Base-by-base conservation (phyloP, 2,797 vertebrate genomes). In the Pelodytes ibericus region DNA sequence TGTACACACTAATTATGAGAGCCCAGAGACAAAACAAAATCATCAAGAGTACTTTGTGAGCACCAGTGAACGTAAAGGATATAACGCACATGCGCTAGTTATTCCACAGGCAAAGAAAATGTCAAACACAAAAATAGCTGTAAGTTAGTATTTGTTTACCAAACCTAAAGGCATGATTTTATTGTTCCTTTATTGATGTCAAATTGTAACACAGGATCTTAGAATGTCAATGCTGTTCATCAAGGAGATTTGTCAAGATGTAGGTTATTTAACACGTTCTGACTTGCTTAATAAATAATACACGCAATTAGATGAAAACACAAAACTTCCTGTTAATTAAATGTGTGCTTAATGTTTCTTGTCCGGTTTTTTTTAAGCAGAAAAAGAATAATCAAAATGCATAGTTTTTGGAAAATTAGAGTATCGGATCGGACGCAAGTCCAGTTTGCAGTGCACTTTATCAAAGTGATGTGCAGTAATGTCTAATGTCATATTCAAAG, bases 101-200 rank as follows among this genome's bases (percentile, higher is more conserved):
- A 30, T 63, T 63, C 65, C 47, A 71, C 30, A 10, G 74, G 74
- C 64, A 69, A 70, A 53, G 57, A 53, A 75, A 75, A 67, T 75
- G 65, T 36, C 73, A 75, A 24, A 60, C 73, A 53, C 22, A 68
- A 69, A 75, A 61, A 69, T 75, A 75, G 57, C 65, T 51, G 49
- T 26, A 75, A 39, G 18, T 39, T 53, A 26, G 58, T 41, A 69
- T 39, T 25, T 49, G 65, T 75, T 75, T 63, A 53, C 18, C 1
- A 41, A 51, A 51, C 44, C 57, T 75, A 0, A 7, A 15, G 58
- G 44, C 65, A 75, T 36, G 16, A 22, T 25, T 61, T 61, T 69
- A 68, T 67, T 61, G 11, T 26, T 13, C 22, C 13, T 4, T 29
- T 30, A 62, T 62, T 39, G 59, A 72, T 31, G 44, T 63, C 27